Percentiles rank a stretch among this genome's conserved stretches.
phyloP scores from a whole-genome alignment of 2,888 invertebrate genomes.

The Sesia bembeciformis region DNA sequence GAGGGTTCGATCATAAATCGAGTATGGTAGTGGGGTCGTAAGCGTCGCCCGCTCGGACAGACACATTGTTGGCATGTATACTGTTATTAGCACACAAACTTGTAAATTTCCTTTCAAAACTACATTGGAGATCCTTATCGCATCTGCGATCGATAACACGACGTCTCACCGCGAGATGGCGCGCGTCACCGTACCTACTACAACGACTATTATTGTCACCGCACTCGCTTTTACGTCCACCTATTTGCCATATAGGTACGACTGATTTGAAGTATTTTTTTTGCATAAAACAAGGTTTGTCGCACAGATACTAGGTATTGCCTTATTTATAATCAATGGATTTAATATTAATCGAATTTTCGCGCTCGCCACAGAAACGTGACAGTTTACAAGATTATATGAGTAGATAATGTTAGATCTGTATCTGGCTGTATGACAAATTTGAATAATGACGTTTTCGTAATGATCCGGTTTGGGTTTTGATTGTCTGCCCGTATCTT shows the following conservation, averaged over 20 bases:
- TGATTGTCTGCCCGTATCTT: not conserved
- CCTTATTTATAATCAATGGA: slow-evolving; percentile 38
- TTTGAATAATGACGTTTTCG: slow-evolving; percentile 26
- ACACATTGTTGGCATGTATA: slow-evolving; percentile 54
- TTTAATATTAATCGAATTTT: slow-evolving; percentile 48
- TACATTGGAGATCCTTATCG: slow-evolving; percentile 58
- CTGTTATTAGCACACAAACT: slow-evolving; percentile 51
- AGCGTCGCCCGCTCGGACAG: slow-evolving; percentile 39
- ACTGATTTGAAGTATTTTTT: slow-evolving; percentile 45
- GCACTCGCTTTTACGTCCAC: slow-evolving; percentile 39
- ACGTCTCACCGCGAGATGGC: slow-evolving; percentile 20
- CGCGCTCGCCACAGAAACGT: slow-evolving; percentile 31
- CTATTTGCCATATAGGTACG: slow-evolving; percentile 48
- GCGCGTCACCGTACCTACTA: slow-evolving; percentile 14
- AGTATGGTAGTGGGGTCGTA: slow-evolving; percentile 50
- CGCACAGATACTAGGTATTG: slow-evolving; percentile 35
- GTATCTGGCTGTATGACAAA: slow-evolving; percentile 32
- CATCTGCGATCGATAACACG: slow-evolving; percentile 32
- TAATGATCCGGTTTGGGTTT: slow-evolving; percentile 23
- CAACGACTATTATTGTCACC: slow-evolving; percentile 35
- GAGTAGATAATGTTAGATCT: slow-evolving; percentile 36
- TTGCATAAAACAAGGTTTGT: slow-evolving; percentile 52
- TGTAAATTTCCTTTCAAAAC: slow-evolving; percentile 58
- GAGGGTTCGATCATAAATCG: slow-evolving; percentile 58
- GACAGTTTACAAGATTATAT: slow-evolving; percentile 36